These are phyloP conservation scores for Paguma larvata DNA, from an alignment of 2,797 vertebrate species.

Conservation along the genomic window DNA sequence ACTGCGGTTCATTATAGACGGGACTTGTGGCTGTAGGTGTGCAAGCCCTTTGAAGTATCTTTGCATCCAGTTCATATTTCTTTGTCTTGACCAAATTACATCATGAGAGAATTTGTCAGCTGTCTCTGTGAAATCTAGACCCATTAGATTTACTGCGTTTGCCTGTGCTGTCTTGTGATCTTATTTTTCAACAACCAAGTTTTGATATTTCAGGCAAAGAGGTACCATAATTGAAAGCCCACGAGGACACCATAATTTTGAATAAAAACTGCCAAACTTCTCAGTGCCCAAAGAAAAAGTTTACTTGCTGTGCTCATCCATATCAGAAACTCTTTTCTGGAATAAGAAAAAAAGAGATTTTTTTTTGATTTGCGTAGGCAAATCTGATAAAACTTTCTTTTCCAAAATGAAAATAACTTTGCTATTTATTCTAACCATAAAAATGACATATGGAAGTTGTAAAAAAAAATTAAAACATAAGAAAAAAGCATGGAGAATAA, in stretches of 20 bases:
- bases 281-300: slow-evolving; percentile 6
- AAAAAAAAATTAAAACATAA: background rate
- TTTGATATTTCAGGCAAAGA: background rate
- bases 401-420: slow-evolving; percentile 9
- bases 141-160: background rate
- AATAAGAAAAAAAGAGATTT: background rate
- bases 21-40: background rate
- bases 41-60: background rate
- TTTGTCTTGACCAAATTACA: background rate
- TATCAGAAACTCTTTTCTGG: background rate
- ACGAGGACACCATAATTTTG: background rate
- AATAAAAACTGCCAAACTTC: slow-evolving; percentile 18
- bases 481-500: background rate
- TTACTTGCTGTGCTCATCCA: background rate
- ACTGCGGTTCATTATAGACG: background rate
- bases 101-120: background rate
- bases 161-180: background rate
- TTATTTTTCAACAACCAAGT: background rate
- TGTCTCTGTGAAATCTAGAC: background rate
- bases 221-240: background rate
- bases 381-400: slow-evolving; percentile 12
- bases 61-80: background rate
- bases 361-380: background rate
- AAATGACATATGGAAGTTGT: background rate
- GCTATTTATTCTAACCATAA: background rate